phyloP scores from a whole-genome alignment of 2,113 vertebrate genomes.

The Percina caprodes region DNA sequence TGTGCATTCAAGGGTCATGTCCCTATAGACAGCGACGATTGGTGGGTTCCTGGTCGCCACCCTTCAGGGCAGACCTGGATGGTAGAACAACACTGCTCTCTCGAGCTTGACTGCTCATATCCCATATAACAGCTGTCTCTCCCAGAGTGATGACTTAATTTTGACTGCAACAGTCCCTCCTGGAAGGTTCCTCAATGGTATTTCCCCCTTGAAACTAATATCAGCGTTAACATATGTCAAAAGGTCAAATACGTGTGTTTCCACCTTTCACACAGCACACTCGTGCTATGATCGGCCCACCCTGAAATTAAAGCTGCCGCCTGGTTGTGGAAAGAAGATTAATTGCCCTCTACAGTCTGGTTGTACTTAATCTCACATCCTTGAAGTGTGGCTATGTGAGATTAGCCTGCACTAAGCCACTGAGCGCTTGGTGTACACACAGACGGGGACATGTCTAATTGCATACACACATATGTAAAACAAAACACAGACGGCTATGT shows the following conservation, averaged over 20 bases:
- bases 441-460: conserved; percentile 17
- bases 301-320: conserved; percentile 55
- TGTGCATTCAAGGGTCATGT: conserved; percentile 59
- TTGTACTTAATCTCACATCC: conserved; percentile 60
- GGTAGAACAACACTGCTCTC: conserved; percentile 49
- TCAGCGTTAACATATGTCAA: conserved; percentile 63
- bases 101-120: conserved; percentile 59
- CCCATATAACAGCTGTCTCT: conserved; percentile 67
- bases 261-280: conserved; percentile 55
- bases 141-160: conserved; percentile 72
- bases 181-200: conserved; percentile 33
- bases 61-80: conserved; percentile 58
- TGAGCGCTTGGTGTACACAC: conserved; percentile 35
- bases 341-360: conserved; percentile 67
- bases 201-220: conserved; percentile 66
- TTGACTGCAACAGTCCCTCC: conserved; percentile 36
- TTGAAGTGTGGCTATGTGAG: conserved; percentile 58
- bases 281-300: conserved; percentile 41
- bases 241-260: conserved; percentile 66
- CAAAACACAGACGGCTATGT: conserved; percentile 16
- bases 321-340: conserved; percentile 66
- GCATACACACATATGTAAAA: conserved; percentile 32
- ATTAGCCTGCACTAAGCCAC: conserved; percentile 58
- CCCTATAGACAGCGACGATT: conserved; percentile 40
- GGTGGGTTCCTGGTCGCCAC: conserved; percentile 43